These are phyloP conservation scores for Oligia strigilis DNA, from an alignment of 2,888 invertebrate species.

Conservation along the genomic window DNA sequence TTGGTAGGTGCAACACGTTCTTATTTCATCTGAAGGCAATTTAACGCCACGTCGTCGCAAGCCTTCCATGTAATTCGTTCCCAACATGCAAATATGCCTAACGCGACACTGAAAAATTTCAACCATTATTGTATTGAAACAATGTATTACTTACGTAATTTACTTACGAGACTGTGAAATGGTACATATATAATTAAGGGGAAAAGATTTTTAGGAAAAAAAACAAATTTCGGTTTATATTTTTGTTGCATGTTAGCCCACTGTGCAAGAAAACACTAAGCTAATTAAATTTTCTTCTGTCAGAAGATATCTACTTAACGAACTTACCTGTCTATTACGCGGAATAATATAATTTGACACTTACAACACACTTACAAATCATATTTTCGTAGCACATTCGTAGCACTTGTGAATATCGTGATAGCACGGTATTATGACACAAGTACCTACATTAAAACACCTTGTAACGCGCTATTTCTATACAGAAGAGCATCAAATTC, in stretches of 20 bases:
- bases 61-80: slow-evolving; percentile 80
- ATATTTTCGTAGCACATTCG: neutral
- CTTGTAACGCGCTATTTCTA: neutral
- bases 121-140: slow-evolving; percentile 77
- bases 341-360: neutral
- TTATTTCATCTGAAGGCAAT: slow-evolving; percentile 80
- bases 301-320: neutral
- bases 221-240: too few relatives aligned
- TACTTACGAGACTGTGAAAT: slow-evolving; percentile 24
- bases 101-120: slow-evolving; percentile 78
- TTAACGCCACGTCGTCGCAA: slow-evolving; percentile 86
- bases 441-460: neutral
- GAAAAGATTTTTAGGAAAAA: neutral
- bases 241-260: neutral
- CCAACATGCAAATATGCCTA: slow-evolving; percentile 74
- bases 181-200: neutral
- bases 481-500: neutral
- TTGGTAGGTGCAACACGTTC: slow-evolving; percentile 56
- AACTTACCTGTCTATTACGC: neutral
- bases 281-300: neutral
- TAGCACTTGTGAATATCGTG: neutral
- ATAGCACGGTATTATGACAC: neutral
- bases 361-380: neutral
- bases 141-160: slow-evolving; percentile 69
- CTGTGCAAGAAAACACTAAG: neutral